These are phyloP conservation scores for Amniataba percoides DNA, from an alignment of 2,797 vertebrate genomes.

Conservation along the genomic window DNA sequence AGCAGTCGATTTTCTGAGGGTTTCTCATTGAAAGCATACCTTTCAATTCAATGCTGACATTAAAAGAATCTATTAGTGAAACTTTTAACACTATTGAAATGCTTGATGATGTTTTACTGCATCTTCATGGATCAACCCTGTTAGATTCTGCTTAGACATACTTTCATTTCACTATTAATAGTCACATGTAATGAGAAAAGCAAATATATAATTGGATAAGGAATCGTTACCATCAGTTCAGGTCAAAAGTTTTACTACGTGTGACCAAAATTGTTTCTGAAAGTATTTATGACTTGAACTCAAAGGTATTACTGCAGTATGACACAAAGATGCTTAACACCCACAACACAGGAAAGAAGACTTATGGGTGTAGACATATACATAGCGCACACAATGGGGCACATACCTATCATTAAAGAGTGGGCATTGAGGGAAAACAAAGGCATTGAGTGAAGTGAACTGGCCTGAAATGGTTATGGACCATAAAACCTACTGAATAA, in stretches of 20 bases:
- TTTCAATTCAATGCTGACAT: background rate
- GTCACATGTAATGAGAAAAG: background rate
- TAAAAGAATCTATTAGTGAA: background rate
- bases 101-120: background rate
- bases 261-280: background rate
- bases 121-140: background rate
- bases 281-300: background rate
- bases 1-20: background rate
- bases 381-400: conserved; percentile 37
- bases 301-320: background rate
- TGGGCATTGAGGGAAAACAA: conserved; percentile 26
- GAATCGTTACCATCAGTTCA: background rate
- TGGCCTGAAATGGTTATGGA: conserved; percentile 12
- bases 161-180: background rate
- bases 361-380: conserved; percentile 32
- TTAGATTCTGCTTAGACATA: background rate
- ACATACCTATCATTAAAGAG: conserved; percentile 17
- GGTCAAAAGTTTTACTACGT: background rate
- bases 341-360: conserved; percentile 65
- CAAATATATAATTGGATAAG: background rate
- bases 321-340: conserved; percentile 14
- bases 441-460: conserved; percentile 6
- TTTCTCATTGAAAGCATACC: background rate
- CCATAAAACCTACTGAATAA: conserved; percentile 49
- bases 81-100: background rate